Evolutionary conservation across 2,797 vertebrate species (phyloP).

Genomic region (Acrossocheilus wenchowensis): DNA sequence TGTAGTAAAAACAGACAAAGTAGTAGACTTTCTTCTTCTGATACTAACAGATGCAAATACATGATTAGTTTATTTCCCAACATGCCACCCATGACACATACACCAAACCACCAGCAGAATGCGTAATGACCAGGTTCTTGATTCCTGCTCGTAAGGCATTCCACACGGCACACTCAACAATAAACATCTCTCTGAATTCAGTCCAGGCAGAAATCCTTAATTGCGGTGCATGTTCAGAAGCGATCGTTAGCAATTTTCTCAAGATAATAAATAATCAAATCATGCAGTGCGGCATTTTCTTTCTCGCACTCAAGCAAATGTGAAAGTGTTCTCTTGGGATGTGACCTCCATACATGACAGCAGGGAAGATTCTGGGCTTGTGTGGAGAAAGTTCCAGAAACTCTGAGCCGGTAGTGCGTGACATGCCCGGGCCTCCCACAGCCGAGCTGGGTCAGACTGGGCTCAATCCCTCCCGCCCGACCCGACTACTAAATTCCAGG

Average conservation of each 20-base stretch:
- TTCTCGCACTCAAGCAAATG: slow-evolving; percentile 39
- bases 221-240: slow-evolving; percentile 43
- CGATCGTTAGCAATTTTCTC: slow-evolving; percentile 46
- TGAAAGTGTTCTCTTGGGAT: slow-evolving; percentile 36
- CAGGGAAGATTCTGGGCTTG: slow-evolving; percentile 27
- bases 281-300: slow-evolving; percentile 18
- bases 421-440: slow-evolving; percentile 77
- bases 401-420: slow-evolving; percentile 69
- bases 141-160: slow-evolving; percentile 38
- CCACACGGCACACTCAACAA: slow-evolving; percentile 28
- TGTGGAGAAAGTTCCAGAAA: slow-evolving; percentile 53
- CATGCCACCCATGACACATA: slow-evolving; percentile 33
- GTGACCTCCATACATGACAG: slow-evolving; percentile 27
- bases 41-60: slow-evolving; percentile 37
- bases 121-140: slow-evolving; percentile 37
- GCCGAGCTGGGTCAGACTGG: slow-evolving; percentile 66
- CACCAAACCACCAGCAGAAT: slow-evolving; percentile 19
- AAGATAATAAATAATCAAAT: slow-evolving; percentile 51
- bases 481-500: slow-evolving; percentile 75
- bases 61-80: slow-evolving; percentile 44
- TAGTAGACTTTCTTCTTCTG: background rate
- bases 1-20: background rate
- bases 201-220: slow-evolving; percentile 38
- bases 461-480: slow-evolving; percentile 36
- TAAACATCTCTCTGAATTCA: slow-evolving; percentile 39